These are phyloP conservation scores for Pseudotriccus pelzelni DNA, from an alignment of 2,797 vertebrate species.

Conservation along the genomic window DNA sequence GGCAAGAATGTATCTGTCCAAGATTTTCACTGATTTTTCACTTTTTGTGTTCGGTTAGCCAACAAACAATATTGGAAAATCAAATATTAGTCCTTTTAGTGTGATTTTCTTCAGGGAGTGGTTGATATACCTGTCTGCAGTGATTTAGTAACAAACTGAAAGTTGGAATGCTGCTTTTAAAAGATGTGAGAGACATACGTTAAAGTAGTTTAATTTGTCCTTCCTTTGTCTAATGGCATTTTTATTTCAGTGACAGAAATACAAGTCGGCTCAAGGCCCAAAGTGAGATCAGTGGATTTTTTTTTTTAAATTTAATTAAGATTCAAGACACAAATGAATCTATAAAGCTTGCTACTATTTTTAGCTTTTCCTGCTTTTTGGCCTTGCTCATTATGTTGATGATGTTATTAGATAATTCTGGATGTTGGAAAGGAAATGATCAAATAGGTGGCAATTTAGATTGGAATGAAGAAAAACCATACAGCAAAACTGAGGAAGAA, in stretches of 20 bases:
- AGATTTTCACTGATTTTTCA: background rate
- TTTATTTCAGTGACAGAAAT: background rate
- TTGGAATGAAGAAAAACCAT: background rate
- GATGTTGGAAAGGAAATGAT: background rate
- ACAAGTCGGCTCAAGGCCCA: background rate
- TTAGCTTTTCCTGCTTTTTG: constrained; percentile 9
- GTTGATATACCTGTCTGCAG: background rate
- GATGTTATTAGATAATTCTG: background rate
- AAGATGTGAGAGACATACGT: background rate
- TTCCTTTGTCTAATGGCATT: background rate
- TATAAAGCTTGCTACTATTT: background rate
- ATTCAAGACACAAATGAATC: background rate
- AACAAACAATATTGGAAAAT: background rate
- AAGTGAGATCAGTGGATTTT: background rate
- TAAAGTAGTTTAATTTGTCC: background rate
- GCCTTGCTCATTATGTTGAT: background rate
- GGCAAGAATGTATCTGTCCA: background rate
- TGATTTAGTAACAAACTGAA: background rate
- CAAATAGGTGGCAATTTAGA: background rate
- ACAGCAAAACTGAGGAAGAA: background rate
- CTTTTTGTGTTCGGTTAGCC: background rate
- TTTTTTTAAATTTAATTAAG: background rate
- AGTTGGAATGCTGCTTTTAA: background rate
- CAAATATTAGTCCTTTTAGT: background rate
- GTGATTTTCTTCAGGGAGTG: background rate